Evolutionary conservation across 2,113 vertebrate genomes (phyloP), one percentile per base, ranked within the genome.

Genomic region (Marmota flaviventris): DNA sequence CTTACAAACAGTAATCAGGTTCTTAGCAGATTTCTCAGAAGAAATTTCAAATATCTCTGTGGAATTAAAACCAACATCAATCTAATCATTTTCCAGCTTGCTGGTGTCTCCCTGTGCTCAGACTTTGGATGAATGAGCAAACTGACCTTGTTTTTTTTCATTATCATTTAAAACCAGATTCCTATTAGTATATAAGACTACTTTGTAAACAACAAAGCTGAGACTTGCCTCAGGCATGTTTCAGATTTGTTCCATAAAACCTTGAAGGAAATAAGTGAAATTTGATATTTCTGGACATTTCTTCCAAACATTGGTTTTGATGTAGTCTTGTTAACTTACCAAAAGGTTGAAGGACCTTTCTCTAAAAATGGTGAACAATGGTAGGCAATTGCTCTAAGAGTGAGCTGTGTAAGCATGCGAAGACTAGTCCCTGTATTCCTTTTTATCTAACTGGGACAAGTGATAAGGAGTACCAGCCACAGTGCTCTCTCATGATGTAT

Each of bases 11-110:
- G 18, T 79, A 8, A 72, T 79, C 58, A 69, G 16, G n/a, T 34
- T 89, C 11, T 34, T 70, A 82, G 51, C 24, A 86, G 75, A 82
- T 42, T 85, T 82, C 85, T 92, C 39, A 85, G 85, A 88, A 82
- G 85, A 91, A 72, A 11, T 73, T 95, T 97, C 48, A 53, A 79
- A 37, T 27, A 56, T 76, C 10, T 67, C 32, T 45, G 12, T 94
- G 67, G 45, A 85, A 76, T 70, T 63, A 89, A 96, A 51, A 84
- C 34, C 67, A 81, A 58, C 24, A n/a, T 77, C 22, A 82, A 63
- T 70, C 58, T 58, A 48, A 37, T 85, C 9, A 79, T 81, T 85
- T 89, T 76, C 58, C 58, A 82, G 39, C n/a, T 24, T 76, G 29
- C 53, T 94, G 73, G 22, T 53, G 4, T 89, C 65, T 85, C 48